Conservation (phyloP, 2,113 vertebrate genomes). For the Felis chaus region DNA sequence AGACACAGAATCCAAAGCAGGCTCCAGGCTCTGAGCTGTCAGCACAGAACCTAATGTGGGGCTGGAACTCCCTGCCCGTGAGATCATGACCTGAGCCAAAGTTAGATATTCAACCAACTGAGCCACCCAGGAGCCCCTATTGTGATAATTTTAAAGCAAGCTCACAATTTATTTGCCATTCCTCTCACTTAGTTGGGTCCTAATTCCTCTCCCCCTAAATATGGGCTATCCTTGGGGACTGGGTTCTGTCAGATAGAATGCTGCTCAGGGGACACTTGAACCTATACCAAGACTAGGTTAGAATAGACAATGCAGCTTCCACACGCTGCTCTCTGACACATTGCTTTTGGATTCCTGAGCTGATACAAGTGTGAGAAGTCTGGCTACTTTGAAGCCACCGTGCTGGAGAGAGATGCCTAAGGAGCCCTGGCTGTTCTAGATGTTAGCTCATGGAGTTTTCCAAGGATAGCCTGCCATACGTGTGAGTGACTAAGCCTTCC, state of each 20-base stretch:
- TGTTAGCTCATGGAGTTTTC: background rate
- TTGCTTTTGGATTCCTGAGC: background rate
- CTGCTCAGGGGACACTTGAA: background rate
- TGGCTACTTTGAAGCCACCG: background rate
- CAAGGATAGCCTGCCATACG: background rate
- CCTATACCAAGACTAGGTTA: background rate
- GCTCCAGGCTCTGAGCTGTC: no score
- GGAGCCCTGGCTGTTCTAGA: background rate
- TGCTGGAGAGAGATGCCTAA: background rate
- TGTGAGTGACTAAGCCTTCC: background rate
- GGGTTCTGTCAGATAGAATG: background rate
- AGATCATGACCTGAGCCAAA: no score
- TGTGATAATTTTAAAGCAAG: background rate
- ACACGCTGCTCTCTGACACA: background rate
- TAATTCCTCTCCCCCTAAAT: background rate
- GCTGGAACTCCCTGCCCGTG: no score
- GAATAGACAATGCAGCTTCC: background rate
- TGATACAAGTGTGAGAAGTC: background rate
- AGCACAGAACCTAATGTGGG: no score
- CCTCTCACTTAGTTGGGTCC: background rate
- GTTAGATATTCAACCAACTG: no score
- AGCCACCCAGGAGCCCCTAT: background rate
- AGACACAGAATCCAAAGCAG: no score
- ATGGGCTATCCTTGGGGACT: background rate
- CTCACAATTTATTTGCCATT: background rate